Percentiles rank a stretch among this genome's conserved stretches.
phyloP scores from a whole-genome alignment of 2,888 invertebrate genomes.

The Zaprionus obscuricornis region DNA sequence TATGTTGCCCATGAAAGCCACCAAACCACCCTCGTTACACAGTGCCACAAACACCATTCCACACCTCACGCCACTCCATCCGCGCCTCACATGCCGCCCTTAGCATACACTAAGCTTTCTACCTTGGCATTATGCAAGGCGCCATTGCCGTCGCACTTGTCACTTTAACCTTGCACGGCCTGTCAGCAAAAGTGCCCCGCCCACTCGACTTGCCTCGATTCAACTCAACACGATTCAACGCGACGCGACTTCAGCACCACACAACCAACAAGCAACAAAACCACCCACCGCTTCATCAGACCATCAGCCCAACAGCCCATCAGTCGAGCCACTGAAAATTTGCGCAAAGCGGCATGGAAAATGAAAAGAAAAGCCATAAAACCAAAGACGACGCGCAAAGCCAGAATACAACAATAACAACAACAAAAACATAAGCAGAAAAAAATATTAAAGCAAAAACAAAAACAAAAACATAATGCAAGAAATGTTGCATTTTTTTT shows the following conservation, averaged over 20 bases:
- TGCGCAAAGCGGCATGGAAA: slow-evolving; percentile 73
- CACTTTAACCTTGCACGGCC: slow-evolving; percentile 79
- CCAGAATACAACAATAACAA: slow-evolving; percentile 36
- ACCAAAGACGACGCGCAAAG: slow-evolving; percentile 73
- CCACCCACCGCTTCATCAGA: neutral
- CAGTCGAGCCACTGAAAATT: slow-evolving; percentile 63
- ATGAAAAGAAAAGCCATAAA: slow-evolving; percentile 78
- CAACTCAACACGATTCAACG: neutral
- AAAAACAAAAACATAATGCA: slow-evolving; percentile 38
- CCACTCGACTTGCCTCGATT: neutral
- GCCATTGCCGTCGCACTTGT: slow-evolving; percentile 74
- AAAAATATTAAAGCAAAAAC: no score
- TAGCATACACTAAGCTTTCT: slow-evolving; percentile 43
- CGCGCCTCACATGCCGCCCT: neutral
- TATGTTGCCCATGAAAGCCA: slow-evolving; percentile 65
- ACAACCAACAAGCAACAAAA: neutral
- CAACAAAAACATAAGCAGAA: slow-evolving; percentile 8
- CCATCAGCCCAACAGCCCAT: slow-evolving; percentile 2
- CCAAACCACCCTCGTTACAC: slow-evolving; percentile 29
- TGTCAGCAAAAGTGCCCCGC: slow-evolving; percentile 51
- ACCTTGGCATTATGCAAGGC: slow-evolving; percentile 72
- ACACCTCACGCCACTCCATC: neutral
- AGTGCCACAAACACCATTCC: neutral
- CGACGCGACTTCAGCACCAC: no score
- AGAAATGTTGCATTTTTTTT: slow-evolving; percentile 2